Evolutionary conservation across 2,113 vertebrate genomes (phyloP).

Genomic region (Malurus elegans): DNA sequence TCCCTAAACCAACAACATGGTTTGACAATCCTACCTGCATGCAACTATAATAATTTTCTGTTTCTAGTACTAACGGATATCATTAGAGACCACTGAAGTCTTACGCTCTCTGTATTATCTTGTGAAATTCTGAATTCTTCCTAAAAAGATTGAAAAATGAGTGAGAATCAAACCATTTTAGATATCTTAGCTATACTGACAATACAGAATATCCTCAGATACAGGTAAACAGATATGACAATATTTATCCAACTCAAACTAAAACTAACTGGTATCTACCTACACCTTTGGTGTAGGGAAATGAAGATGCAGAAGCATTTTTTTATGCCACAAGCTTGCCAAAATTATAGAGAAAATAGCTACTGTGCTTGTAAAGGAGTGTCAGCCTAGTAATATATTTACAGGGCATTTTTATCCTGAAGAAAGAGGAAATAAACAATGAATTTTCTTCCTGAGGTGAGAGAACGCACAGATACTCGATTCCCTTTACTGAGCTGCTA

Average conservation of each 20-base stretch:
- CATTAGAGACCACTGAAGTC: neutral
- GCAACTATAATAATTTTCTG: neutral
- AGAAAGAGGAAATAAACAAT: neutral
- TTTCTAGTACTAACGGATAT: neutral
- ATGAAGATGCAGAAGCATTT: neutral
- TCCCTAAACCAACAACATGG: neutral
- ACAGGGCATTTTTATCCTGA: neutral
- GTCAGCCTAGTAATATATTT: neutral
- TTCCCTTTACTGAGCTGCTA: neutral
- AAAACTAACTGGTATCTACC: neutral
- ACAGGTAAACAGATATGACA: neutral
- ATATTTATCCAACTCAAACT: neutral
- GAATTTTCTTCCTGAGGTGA: neutral
- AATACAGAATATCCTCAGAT: neutral
- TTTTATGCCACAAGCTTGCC: neutral
- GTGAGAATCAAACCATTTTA: neutral
- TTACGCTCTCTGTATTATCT: neutral
- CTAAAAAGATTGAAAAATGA: neutral
- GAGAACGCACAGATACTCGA: rapidly evolving
- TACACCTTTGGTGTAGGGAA: neutral
- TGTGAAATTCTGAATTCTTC: neutral
- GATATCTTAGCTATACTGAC: neutral
- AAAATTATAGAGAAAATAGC: neutral
- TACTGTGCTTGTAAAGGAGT: neutral
- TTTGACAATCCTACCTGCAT: neutral